Base-by-base conservation (phyloP, 1,140 invertebrate genomes). In the Pectinophora gossypiella region DNA sequence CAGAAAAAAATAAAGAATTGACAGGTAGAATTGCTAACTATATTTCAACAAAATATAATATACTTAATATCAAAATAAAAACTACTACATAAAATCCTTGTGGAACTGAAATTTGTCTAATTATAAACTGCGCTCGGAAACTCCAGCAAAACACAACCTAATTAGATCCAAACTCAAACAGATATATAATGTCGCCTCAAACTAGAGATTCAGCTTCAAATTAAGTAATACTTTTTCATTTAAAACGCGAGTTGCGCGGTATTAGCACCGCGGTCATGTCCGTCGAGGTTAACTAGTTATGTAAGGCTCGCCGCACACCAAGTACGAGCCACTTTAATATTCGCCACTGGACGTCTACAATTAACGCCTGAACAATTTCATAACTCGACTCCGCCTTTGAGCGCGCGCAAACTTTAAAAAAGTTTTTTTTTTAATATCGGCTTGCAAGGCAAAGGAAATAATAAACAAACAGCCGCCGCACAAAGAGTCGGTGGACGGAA, bases 281-380 rank as follows among this genome's bases (percentile, higher is more conserved):
- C 52, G 46, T 45, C 62, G 68, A 72, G 77, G 75, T 77, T 79
- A 77, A 79, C 78, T 77, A 82, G 74, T 72, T 75, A 72, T 72
- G 61, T 61, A 68, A 65, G 67, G 63, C 61, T 58, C 54, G 59
- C 48, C 57, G 73, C n/a, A n/a, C 66, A 68, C 71, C 62, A 64
- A 59, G 51, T 68, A 63, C 66, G 61, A 51, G 59, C 68, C 68
- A 72, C 74, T 78, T 85, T 82, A 82, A 84, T 82, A 84, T 84
- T 84, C 80, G 70, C 74, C 61, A 66, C 71, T 76, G 80, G 79
- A 66, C 79, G 69, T 80, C 79, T 81, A 80, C 76, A 80, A 77
- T 85, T 82, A 77, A 82, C 78, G 81, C 75, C 80, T 58, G 56
- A 85, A 85, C 78, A 78, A 82, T 77, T 81, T 79, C 76, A 81